Evolutionary conservation across 1,140 invertebrate genomes (phyloP).

Genomic region (Venustaconcha ellipsiformis): DNA sequence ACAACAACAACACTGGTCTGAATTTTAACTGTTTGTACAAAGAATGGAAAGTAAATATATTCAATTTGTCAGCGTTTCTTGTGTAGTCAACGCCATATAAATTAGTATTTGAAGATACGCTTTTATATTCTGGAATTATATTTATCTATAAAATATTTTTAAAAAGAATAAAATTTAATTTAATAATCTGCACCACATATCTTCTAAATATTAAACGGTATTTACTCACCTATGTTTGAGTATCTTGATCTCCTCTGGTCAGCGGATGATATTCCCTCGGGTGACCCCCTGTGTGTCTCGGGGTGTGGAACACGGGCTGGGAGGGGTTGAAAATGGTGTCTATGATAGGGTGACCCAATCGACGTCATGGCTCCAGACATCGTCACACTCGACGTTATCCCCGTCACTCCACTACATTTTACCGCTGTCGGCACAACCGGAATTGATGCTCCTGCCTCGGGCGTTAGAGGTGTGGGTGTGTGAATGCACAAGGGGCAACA

Average conservation of each 20-base stretch:
- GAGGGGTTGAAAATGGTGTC: background rate
- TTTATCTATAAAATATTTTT: background rate
- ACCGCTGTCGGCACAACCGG: conserved; percentile 23
- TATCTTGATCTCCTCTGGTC: conserved; percentile 24
- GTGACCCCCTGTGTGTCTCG: conserved; percentile 14
- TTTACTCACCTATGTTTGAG: conserved; percentile 22
- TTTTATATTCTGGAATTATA: background rate
- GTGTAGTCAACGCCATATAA: too few species aligned
- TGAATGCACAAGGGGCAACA: conserved; percentile 54
- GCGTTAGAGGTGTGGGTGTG: conserved; percentile 35
- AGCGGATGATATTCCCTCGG: background rate
- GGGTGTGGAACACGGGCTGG: background rate
- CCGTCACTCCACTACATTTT: background rate
- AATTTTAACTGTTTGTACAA: too few species aligned
- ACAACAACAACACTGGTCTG: too few species aligned
- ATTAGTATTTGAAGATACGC: too few species aligned
- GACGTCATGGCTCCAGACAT: background rate
- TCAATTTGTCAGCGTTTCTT: too few species aligned
- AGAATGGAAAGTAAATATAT: too few species aligned
- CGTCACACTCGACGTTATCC: background rate
- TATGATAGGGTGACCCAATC: conserved; percentile 7
- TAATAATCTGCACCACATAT: background rate
- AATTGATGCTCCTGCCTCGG: conserved; percentile 26
- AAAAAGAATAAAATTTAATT: background rate
- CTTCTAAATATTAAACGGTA: background rate